phyloP scores from a whole-genome alignment of 2,888 invertebrate genomes.

The Agrilus cyanescens region DNA sequence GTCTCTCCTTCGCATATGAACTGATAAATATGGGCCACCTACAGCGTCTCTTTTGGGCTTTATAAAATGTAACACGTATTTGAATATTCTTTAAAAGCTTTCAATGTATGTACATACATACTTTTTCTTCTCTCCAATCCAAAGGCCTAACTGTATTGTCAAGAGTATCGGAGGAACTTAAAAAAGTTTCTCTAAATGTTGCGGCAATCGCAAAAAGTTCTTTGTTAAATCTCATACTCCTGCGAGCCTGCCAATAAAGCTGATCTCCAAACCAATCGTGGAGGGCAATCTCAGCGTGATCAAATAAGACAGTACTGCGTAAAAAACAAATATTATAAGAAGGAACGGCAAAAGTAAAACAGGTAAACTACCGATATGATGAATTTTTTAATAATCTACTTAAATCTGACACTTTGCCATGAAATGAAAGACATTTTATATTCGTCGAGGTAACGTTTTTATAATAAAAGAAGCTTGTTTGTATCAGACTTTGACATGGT shows the following conservation, averaged over 20 bases:
- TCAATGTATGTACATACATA: constrained; percentile 19
- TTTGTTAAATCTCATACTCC: constrained; percentile 83
- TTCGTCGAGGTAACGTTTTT: constrained; percentile 51
- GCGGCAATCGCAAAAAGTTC: constrained; percentile 55
- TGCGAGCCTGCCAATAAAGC: constrained; percentile 73
- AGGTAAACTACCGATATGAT: not conserved
- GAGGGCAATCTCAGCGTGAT: constrained; percentile 75
- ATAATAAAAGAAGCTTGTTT: constrained; percentile 58
- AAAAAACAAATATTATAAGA: constrained; percentile 26
- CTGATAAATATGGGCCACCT: constrained; percentile 65
- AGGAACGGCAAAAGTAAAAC: not conserved
- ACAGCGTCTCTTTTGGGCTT: constrained; percentile 39
- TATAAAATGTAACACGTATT: constrained; percentile 13
- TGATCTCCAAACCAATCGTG: constrained; percentile 78
- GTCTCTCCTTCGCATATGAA: constrained; percentile 82
- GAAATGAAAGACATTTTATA: constrained; percentile 69
- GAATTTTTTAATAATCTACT: constrained; percentile 45
- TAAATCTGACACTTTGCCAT: constrained; percentile 60
- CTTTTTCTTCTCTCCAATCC: constrained; percentile 51
- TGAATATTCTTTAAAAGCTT: not conserved
- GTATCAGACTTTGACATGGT: constrained; percentile 38
- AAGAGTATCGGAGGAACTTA: constrained; percentile 49
- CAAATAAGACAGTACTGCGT: constrained; percentile 55
- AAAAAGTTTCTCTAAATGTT: constrained; percentile 46
- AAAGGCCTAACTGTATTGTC: constrained; percentile 47